phyloP scores from a whole-genome alignment of 2,797 vertebrate species.

The Cichlasoma orientale region DNA sequence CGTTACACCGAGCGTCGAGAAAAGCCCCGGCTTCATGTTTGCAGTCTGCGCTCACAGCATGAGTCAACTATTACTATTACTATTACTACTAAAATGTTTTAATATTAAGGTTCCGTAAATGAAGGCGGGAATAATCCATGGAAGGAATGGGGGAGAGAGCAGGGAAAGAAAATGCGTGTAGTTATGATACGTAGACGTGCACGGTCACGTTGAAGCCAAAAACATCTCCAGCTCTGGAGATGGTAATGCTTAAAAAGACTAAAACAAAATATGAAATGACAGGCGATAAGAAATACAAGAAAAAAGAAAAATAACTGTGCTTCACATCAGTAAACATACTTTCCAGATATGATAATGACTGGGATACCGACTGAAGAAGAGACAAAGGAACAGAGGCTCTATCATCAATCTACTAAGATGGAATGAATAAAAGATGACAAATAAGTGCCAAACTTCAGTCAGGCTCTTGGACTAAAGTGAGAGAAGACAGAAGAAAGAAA shows the following conservation, averaged over 20 bases:
- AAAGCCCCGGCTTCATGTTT: not conserved
- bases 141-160: not conserved
- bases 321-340: not conserved
- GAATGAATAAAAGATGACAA: not conserved
- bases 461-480: not conserved
- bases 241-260: not conserved
- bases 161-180: not conserved
- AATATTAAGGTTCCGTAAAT: not conserved
- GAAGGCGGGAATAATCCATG: not conserved
- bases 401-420: not conserved
- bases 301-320: not conserved
- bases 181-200: fast-evolving
- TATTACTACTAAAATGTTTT: too few species aligned
- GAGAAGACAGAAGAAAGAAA: not conserved
- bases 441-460: not conserved
- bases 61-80: fast-evolving
- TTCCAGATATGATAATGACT: not conserved
- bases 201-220: not conserved
- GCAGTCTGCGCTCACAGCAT: not conserved
- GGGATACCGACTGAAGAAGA: not conserved
- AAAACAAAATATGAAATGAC: not conserved
- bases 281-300: not conserved
- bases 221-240: not conserved
- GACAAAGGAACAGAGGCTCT: not conserved
- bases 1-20: not conserved